These are phyloP conservation scores for Semaprochilodus insignis DNA, from an alignment of 2,797 vertebrate genomes.

Conservation along the genomic window DNA sequence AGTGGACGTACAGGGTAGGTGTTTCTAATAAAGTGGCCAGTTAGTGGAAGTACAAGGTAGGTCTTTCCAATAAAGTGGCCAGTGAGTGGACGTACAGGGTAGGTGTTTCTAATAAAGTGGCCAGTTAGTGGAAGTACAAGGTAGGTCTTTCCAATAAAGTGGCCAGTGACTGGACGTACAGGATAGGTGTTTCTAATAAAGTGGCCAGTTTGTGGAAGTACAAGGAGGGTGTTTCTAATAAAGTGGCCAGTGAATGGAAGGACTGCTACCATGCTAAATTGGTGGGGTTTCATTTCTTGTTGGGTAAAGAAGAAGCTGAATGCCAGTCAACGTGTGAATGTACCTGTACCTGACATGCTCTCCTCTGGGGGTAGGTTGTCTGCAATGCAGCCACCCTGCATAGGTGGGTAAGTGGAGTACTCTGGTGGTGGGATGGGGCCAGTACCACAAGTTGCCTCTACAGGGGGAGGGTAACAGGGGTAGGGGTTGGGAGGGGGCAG, in stretches of 20 bases:
- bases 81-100: too few species aligned
- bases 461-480: slow-evolving; percentile 32
- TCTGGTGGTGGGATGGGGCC: slow-evolving; percentile 22
- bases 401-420: neutral
- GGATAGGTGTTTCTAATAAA: neutral
- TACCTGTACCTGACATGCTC: neutral
- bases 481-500: slow-evolving; percentile 53
- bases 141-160: too few species aligned
- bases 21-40: neutral
- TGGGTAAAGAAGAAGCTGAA: neutral
- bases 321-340: too few species aligned
- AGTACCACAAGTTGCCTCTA: neutral
- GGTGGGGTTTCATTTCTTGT: too few species aligned
- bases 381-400: slow-evolving; percentile 6
- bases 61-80: too few species aligned
- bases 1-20: neutral
- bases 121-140: neutral
- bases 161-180: too few species aligned
- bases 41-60: neutral
- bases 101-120: neutral
- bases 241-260: neutral
- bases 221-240: neutral
- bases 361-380: slow-evolving; percentile 30
- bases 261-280: too few species aligned
- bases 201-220: neutral